phyloP scores from a whole-genome alignment of 2,113 vertebrate genomes.

The Turdus rufiventris region DNA sequence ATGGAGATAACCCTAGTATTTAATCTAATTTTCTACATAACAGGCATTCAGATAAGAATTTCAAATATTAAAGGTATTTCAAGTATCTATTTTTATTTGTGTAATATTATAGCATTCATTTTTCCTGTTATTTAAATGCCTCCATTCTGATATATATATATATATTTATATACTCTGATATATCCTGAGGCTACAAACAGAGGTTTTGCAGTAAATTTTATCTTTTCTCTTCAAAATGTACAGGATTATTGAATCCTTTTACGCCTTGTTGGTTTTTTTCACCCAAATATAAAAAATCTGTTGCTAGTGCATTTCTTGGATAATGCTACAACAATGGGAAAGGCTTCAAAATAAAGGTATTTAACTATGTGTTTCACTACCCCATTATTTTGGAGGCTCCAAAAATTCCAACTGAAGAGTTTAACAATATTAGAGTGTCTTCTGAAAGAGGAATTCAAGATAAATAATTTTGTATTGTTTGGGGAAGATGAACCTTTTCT shows the following conservation, averaged over 20 bases:
- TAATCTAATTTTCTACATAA: not conserved
- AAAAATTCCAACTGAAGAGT: not conserved
- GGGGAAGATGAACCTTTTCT: not conserved
- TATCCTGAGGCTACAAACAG: not conserved
- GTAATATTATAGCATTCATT: not conserved
- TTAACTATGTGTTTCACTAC: not conserved
- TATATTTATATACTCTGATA: too few relatives aligned
- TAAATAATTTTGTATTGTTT: not conserved
- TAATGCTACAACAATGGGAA: not conserved
- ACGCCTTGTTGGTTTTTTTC: fast-evolving
- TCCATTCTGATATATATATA: not conserved
- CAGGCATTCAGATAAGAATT: not conserved
- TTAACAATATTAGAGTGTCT: not conserved
- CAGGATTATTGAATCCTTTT: not conserved
- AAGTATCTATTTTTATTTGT: not conserved
- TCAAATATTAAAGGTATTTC: not conserved
- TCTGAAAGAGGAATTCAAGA: not conserved
- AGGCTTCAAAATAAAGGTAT: not conserved
- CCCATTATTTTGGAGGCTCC: not conserved
- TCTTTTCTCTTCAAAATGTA: not conserved
- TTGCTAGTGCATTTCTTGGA: not conserved
- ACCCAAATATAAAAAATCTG: not conserved
- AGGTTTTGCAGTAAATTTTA: not conserved
- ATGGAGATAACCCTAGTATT: not conserved
- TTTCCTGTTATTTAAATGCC: not conserved